Conservation (phyloP, 2,888 invertebrate genomes). For the Thera obeliscata region DNA sequence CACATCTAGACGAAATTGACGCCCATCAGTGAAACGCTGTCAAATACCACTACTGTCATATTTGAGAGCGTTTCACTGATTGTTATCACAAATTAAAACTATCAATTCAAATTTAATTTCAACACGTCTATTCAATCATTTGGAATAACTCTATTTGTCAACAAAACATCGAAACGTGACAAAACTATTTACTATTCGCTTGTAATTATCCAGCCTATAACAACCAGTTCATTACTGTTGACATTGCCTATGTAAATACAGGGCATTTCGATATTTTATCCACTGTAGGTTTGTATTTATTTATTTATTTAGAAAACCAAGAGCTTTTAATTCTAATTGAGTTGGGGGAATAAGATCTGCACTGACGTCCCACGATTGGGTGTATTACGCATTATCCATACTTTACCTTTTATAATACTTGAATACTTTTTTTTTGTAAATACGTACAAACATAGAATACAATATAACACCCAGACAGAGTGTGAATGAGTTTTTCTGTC, state of each 20-base stretch:
- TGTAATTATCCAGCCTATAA: constrained; percentile 4
- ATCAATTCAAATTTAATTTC: not conserved
- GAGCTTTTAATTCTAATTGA: too few species aligned
- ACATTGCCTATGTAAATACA: constrained; percentile 9
- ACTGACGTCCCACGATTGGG: too few species aligned
- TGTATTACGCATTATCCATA: too few species aligned
- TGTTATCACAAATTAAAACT: too few species aligned
- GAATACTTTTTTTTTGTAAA: too few species aligned
- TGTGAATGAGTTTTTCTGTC: too few species aligned
- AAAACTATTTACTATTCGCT: constrained; percentile 18
- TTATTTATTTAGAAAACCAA: too few species aligned
- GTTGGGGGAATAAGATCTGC: too few species aligned
- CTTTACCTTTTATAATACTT: too few species aligned
- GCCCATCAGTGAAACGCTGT: not conserved
- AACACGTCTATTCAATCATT: constrained; percentile 9
- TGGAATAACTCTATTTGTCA: constrained; percentile 18
- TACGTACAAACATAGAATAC: too few species aligned
- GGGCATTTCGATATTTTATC: not conserved
- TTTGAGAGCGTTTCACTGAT: too few species aligned
- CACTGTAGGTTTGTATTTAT: not conserved
- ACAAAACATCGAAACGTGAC: constrained; percentile 24
- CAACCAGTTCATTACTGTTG: constrained; percentile 11
- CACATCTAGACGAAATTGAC: not conserved
- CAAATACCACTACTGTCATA: not conserved
- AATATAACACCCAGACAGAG: too few species aligned